Base-by-base conservation (phyloP, 2,888 invertebrate species). In the Meandrusa payeni region DNA sequence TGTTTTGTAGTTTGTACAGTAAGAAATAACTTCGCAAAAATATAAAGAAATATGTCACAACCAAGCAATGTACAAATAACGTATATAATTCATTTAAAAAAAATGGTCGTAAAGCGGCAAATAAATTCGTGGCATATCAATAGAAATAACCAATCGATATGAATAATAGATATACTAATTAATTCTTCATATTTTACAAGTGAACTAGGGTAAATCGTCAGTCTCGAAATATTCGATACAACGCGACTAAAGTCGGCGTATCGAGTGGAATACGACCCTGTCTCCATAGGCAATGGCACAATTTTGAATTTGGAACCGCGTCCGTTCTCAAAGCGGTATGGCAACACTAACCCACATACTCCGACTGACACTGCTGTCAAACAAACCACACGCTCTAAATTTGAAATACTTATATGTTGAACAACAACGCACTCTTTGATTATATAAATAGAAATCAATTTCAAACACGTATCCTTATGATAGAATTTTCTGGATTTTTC, bases 201-300 rank as follows among this genome's bases (percentile, higher is more conserved):
- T 45, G 49, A 60, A 55, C 52, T 67, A 68, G 55, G 64, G 60
- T 69, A 69, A 65, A 72, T 69, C 64, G 64, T 79, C 81, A 81
- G 81, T 80, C 80, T 79, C 64, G 60, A 23, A 62, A 42, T 57
- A 54, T 52, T 59, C 43, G 45, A 52, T 47, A 42, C 58, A 59
- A 55, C 52, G 59, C 61, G 55, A 54, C 51, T 52, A 50, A 47
- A 45, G 48, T 57, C 61, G 55, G 54, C 51, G 42, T 51, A 53
- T 50, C 45, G 51, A 54, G 11, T 15, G 46, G 52, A 53, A 52
- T 31, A 52, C 52, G 52, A 63, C 66, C 69, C 65, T 69, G 68
- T 67, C 55, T 39, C 32, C 46, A 47, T 57, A 41, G 29, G 39
- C 44, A 47, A 37, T 56, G 51, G 57, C 55, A 57, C 55, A 48